A percentile compares a stretch with the other conserved stretches of the same genome.
phyloP scores from a whole-genome alignment of 2,797 vertebrate genomes.

The Pangasius mekongensis region DNA sequence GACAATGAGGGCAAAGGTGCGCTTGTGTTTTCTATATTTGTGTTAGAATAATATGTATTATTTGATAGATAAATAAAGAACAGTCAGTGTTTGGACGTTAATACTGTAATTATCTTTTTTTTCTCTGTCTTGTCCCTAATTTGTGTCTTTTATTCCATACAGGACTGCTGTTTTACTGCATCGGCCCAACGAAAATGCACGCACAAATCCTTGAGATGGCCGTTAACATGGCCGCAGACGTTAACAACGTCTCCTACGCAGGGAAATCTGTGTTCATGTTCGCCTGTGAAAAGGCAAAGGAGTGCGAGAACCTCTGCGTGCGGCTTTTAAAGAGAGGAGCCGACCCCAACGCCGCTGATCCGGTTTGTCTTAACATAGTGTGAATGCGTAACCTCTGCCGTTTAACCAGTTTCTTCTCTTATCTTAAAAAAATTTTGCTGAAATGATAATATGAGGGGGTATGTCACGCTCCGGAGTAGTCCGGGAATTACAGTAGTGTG shows the following conservation, averaged over 20 bases:
- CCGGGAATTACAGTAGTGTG: background rate
- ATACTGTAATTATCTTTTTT: background rate
- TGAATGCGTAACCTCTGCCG: background rate
- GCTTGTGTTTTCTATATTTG: constrained; percentile 13
- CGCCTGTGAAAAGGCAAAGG: constrained; percentile 77
- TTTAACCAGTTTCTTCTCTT: background rate
- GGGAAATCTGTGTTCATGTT: constrained; percentile 78
- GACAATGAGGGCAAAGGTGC: constrained; percentile 83
- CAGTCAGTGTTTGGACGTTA: background rate
- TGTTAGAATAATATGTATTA: background rate
- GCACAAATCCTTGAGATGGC: constrained; percentile 72
- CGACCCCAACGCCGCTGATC: constrained; percentile 71
- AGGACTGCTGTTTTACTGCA: constrained; percentile 85
- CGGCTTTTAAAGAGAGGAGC: constrained; percentile 81
- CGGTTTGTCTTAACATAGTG: constrained; percentile 47
- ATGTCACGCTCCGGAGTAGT: background rate
- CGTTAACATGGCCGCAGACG: constrained; percentile 76
- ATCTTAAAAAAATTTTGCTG: background rate
- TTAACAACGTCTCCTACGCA: constrained; percentile 71
- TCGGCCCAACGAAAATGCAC: constrained; percentile 77
- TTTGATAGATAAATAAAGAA: background rate
- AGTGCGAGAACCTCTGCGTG: constrained; percentile 74
- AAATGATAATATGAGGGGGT: background rate
- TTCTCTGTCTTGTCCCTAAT: background rate
- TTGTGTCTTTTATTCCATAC: background rate